Evolutionary conservation across 2,888 invertebrate genomes (phyloP), one percentile per base, ranked within the genome.

Genomic region (Drosophila fungiperda): DNA sequence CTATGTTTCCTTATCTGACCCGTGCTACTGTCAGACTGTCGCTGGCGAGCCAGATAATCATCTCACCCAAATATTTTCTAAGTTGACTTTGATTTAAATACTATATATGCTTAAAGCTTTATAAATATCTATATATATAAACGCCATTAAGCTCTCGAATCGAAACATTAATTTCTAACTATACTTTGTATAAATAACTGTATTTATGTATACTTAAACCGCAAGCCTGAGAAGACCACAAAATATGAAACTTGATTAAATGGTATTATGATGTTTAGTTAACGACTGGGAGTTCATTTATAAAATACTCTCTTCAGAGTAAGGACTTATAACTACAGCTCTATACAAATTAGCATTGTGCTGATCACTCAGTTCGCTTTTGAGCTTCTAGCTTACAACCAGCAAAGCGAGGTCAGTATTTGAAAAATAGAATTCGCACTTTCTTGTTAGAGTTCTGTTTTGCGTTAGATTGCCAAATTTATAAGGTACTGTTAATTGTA

Each of bases 401-500:
- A 33, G 32, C 26, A 42, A 40, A 20, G n/a, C 76, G 68, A 73
- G 77, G 77, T 48, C 57, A 66, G 53, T 57, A 50, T 62, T 49
- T 71, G 50, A 36, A 11, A 61, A 57, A 35, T 67, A 73, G 64
- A 76, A 65, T 57, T 89, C 75, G 75, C 88, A 76, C 52, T 55
- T 45, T 73, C 52, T 76, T 86, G 89, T 75, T 82, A 87, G 83
- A 89, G 78, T 70, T 60, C 62, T 82, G 68, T 79, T 85, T 73
- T 79, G 68, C n/a, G n/a, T 54, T 66, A 75, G 72, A 67, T 73
- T 55, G 60, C 9, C 45, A 59, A 75, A 45, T 50, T 57, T 65
- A 49, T 60, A 80, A 68, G 65, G 55, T 58, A 57, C 35, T 68
- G 78, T 49, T 73, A 78, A 80, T 80, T 80, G 58, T 15, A 48